These are phyloP conservation scores for Dendrocincla fuliginosa DNA, from an alignment of 2,797 vertebrate species.

Conservation along the genomic window DNA sequence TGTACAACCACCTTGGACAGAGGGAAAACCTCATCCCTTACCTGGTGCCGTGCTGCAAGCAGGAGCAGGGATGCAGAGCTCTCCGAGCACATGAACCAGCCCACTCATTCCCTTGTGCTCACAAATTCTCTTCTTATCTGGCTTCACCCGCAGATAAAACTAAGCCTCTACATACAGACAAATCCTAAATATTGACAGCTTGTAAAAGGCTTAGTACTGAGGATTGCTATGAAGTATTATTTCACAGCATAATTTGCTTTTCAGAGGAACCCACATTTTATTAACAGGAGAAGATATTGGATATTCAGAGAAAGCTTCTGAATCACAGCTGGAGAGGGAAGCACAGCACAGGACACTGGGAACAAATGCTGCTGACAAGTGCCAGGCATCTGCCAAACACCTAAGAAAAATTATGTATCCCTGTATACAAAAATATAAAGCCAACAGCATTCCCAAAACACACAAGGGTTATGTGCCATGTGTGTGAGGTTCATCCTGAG, in stretches of 20 bases:
- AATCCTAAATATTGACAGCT: background rate
- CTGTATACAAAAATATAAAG: background rate
- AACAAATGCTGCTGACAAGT: background rate
- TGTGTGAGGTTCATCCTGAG: background rate
- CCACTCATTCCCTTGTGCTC: background rate
- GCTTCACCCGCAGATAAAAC: background rate
- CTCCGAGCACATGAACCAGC: background rate
- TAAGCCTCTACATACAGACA: background rate
- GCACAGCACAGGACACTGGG: background rate
- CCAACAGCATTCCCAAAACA: background rate
- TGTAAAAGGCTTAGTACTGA: background rate
- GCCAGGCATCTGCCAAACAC: background rate
- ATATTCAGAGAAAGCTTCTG: background rate
- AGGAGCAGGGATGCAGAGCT: background rate
- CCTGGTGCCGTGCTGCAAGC: background rate
- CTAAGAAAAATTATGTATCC: background rate
- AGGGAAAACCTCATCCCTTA: background rate
- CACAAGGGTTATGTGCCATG: rapidly evolving
- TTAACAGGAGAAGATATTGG: background rate
- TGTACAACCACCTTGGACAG: background rate
- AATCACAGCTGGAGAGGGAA: background rate
- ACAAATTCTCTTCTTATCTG: background rate
- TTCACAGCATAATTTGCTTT: background rate
- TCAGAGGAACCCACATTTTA: background rate
- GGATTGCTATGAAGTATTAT: background rate